Conservation (phyloP, 2,113 vertebrate genomes). For the Nesospiza acunhae region DNA sequence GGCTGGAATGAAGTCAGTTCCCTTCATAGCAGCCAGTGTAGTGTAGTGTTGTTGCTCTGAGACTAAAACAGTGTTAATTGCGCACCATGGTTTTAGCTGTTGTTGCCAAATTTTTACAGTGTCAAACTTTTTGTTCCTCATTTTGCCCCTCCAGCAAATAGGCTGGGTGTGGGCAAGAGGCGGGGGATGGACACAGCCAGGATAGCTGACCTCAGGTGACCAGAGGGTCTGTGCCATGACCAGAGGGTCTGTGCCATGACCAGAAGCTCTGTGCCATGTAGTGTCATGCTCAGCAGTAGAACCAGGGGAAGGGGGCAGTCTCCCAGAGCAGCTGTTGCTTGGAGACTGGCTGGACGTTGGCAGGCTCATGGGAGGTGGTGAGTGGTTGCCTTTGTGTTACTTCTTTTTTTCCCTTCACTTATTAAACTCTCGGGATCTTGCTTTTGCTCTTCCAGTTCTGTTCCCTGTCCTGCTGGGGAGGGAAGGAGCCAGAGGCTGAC, state of each 20-base stretch:
- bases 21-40: background rate
- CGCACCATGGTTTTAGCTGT: fast-evolving
- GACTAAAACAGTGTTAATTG: background rate
- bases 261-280: background rate
- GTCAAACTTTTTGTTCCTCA: background rate
- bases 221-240: background rate
- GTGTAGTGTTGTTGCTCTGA: background rate
- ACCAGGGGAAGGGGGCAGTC: background rate
- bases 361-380: background rate
- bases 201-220: background rate
- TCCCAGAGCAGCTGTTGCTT: background rate
- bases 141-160: background rate
- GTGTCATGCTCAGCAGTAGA: background rate
- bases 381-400: background rate
- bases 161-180: background rate
- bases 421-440: background rate
- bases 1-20: background rate
- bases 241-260: background rate
- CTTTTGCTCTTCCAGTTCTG: background rate
- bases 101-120: background rate
- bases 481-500: fast-evolving
- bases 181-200: background rate
- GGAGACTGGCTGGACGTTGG: background rate
- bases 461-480: background rate
- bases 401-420: background rate